These are phyloP conservation scores for Megamerina dolium DNA, from an alignment of 2,888 invertebrate genomes.

Conservation along the genomic window DNA sequence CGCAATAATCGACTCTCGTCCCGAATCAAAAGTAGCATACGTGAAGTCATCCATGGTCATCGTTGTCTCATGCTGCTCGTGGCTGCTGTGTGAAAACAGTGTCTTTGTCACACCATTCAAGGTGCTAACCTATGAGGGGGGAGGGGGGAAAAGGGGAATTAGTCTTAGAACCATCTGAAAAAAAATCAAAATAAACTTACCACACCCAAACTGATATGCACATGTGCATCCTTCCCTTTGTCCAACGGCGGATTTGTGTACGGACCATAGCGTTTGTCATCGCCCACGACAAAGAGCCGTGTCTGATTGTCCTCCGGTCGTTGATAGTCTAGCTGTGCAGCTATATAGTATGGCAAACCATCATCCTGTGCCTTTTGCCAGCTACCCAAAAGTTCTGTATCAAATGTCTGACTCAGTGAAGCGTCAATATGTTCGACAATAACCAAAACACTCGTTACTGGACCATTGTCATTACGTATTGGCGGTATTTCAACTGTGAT, in stretches of 20 bases:
- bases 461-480: constrained; percentile 70
- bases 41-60: constrained; percentile 32
- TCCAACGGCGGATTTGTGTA: constrained; percentile 70
- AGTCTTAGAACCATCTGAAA: no score
- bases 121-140: constrained; percentile 39
- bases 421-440: constrained; percentile 63
- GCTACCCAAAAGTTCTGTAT: constrained; percentile 57
- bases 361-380: constrained; percentile 62
- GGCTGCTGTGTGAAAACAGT: constrained; percentile 58
- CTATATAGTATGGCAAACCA: constrained; percentile 72
- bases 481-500: constrained; percentile 64
- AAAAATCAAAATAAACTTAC: constrained; percentile 51
- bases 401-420: constrained; percentile 60
- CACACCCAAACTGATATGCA: constrained; percentile 66
- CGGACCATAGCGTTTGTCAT: constrained; percentile 64
- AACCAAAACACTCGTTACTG: constrained; percentile 67
- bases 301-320: constrained; percentile 51
- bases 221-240: constrained; percentile 55
- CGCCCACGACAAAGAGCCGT: constrained; percentile 70
- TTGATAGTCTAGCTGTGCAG: constrained; percentile 69
- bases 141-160: neutral
- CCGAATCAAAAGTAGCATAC: constrained; percentile 40
- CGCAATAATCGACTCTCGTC: constrained; percentile 45
- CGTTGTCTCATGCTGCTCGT: constrained; percentile 43
- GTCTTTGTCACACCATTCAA: constrained; percentile 60